A percentile compares a stretch with the other conserved stretches of the same genome.
phyloP scores from a whole-genome alignment of 2,888 invertebrate species.

The Liopterus haemorrhoidalis region DNA sequence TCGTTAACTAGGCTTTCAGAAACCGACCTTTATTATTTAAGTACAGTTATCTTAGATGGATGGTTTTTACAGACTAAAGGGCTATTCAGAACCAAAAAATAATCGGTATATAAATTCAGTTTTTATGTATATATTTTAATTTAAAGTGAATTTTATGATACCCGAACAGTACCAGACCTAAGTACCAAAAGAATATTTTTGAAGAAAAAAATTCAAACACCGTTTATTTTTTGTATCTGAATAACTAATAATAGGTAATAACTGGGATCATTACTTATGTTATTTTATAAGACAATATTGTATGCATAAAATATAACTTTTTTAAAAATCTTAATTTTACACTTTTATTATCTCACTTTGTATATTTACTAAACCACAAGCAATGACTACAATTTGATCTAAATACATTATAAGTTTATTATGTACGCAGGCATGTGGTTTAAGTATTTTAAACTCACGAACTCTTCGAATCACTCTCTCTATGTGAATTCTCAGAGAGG shows the following conservation, averaged over 20 bases:
- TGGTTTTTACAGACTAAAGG: no score
- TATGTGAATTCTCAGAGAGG: slow-evolving; percentile 1
- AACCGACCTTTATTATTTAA: no score
- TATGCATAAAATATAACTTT: neutral
- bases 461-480: slow-evolving; percentile 8
- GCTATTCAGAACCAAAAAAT: no score
- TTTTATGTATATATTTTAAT: no score
- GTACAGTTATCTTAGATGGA: no score
- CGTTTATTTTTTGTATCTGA: neutral
- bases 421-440: slow-evolving; percentile 5
- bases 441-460: neutral
- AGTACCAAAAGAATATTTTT: neutral
- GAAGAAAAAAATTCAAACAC: neutral
- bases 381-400: slow-evolving; percentile 1
- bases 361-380: neutral
- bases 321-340: neutral
- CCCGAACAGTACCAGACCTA: no score
- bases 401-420: neutral
- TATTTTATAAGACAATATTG: neutral
- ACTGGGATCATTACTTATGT: neutral
- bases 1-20: no score
- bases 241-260: neutral
- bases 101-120: no score
- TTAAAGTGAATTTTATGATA: neutral
- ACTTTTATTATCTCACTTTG: slow-evolving; percentile 5